A percentile compares a stretch with the other conserved stretches of the same genome.
Conservation (phyloP, 2,113 vertebrate genomes). For the Oreochromis aureus region DNA sequence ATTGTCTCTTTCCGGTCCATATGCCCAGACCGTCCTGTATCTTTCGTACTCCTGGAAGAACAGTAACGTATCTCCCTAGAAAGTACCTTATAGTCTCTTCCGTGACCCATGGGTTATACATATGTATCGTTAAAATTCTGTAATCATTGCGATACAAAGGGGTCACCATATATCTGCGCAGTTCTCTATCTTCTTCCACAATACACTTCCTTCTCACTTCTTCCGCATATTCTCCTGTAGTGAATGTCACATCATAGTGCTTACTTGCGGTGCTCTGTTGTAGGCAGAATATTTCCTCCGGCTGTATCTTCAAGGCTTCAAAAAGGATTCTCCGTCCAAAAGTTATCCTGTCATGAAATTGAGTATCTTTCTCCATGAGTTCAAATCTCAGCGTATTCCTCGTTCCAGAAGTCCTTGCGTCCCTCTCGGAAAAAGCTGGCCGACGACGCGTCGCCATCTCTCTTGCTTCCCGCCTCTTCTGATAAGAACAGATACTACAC, state of each 20-base stretch:
- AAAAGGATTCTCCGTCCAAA: not conserved
- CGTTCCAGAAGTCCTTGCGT: no score
- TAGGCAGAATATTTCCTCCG: not conserved
- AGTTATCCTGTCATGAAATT: rapidly evolving
- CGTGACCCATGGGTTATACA: not conserved
- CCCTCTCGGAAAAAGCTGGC: no score
- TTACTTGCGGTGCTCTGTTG: not conserved
- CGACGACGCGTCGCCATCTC: no score
- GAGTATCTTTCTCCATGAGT: no score
- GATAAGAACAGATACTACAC: no score
- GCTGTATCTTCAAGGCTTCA: not conserved
- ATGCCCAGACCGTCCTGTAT: not conserved
- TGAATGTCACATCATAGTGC: not conserved
- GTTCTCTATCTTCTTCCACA: not conserved
- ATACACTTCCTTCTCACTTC: not conserved
- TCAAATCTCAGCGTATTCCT: no score
- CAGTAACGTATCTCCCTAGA: not conserved
- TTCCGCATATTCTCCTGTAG: rapidly evolving
- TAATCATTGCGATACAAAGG: not conserved
- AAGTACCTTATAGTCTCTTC: not conserved
- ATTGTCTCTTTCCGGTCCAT: not conserved
- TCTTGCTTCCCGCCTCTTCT: no score
- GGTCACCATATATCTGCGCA: not conserved
- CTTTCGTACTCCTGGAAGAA: not conserved
- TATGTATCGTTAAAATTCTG: not conserved